These are phyloP conservation scores for Leucopternis melanops DNA, from an alignment of 2,113 vertebrate genomes.

Conservation along the genomic window DNA sequence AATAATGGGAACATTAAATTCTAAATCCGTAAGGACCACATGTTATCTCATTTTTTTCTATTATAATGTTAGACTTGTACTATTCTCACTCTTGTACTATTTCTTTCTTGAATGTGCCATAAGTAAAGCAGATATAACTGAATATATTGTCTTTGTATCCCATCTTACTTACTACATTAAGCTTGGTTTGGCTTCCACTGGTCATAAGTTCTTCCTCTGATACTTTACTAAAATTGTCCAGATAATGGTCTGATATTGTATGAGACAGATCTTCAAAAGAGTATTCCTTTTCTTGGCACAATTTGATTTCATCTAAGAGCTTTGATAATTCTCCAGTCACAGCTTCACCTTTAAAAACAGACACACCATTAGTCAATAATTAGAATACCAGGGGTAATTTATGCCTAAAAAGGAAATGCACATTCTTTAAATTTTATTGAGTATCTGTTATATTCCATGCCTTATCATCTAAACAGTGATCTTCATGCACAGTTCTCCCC, in stretches of 20 bases:
- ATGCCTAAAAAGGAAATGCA: slow-evolving; percentile 17
- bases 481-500: background rate
- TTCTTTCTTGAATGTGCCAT: background rate
- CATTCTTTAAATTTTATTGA: background rate
- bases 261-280: slow-evolving; percentile 96
- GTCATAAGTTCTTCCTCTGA: slow-evolving; percentile 85
- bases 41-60: background rate
- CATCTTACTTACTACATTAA: slow-evolving; percentile 76
- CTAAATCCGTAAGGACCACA: background rate
- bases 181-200: slow-evolving; percentile 82
- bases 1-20: background rate
- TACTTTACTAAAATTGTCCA: slow-evolving; percentile 90
- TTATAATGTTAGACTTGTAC: background rate
- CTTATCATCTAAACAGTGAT: background rate
- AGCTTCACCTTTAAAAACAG: slow-evolving; percentile 81
- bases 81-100: background rate
- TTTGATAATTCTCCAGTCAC: slow-evolving; percentile 94
- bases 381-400: background rate
- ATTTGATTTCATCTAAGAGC: slow-evolving; percentile 93
- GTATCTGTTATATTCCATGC: background rate
- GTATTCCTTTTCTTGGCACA: slow-evolving; percentile 92
- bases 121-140: slow-evolving; percentile 8
- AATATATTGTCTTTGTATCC: slow-evolving; percentile 5
- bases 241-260: slow-evolving; percentile 91
- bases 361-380: slow-evolving; percentile 35